Evolutionary conservation across 2,888 invertebrate genomes (phyloP).

Genomic region (Leuctra nigra): DNA sequence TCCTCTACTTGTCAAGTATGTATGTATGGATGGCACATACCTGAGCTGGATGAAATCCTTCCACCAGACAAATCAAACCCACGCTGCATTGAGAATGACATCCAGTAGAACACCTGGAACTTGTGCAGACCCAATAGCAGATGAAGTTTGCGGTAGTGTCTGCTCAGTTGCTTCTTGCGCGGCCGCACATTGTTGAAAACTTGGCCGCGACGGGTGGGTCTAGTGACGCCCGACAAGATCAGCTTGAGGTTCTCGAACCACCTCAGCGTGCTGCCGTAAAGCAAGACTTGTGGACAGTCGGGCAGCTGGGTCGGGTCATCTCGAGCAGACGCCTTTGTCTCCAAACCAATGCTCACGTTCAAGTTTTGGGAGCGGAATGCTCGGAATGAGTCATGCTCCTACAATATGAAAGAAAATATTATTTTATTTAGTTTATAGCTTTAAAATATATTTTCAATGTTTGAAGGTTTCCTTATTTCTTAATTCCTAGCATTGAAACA

Average conservation of each 20-base stretch:
- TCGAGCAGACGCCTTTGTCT: constrained; percentile 57
- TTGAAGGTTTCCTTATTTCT: too few relatives aligned
- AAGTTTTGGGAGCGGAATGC: constrained; percentile 87
- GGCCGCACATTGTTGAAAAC: constrained; percentile 80
- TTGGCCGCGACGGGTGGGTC: constrained; percentile 87
- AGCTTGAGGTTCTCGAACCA: constrained; percentile 96
- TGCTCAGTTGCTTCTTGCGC: constrained; percentile 82
- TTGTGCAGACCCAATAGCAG: constrained; percentile 81
- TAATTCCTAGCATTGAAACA: too few relatives aligned
- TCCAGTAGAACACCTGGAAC: constrained; percentile 83
- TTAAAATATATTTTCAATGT: too few relatives aligned
- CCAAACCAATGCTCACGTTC: constrained; percentile 68
- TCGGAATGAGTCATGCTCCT: constrained; percentile 91
- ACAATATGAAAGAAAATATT: not conserved
- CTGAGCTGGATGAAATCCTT: constrained; percentile 71
- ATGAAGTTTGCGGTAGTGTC: constrained; percentile 85
- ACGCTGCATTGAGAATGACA: constrained; percentile 91
- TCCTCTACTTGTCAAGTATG: too few relatives aligned
- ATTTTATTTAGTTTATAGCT: too few relatives aligned
- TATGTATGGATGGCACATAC: too few relatives aligned
- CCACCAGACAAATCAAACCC: constrained; percentile 83
- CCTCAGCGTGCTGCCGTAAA: constrained; percentile 88
- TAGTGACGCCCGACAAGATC: constrained; percentile 84
- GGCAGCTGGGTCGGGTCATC: constrained; percentile 46
- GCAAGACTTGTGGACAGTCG: constrained; percentile 64